Evolutionary conservation across 2,113 vertebrate genomes (phyloP).

Genomic region (Phalacrocorax pelagicus): DNA sequence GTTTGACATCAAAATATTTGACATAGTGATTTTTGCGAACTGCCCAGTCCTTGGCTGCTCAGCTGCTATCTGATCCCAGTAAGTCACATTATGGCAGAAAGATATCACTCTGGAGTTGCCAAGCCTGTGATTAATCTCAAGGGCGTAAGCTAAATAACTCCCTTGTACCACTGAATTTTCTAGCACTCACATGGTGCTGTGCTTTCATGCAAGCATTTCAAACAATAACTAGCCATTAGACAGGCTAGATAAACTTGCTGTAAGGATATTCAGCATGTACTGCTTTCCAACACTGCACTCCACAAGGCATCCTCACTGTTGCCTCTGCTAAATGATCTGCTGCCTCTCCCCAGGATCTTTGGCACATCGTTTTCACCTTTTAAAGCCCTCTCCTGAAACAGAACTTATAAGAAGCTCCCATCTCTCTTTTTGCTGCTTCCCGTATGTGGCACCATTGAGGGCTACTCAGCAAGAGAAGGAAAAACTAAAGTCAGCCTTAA

Average conservation of each 20-base stretch:
- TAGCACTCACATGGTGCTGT: background rate
- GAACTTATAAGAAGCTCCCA: background rate
- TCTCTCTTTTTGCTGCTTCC: background rate
- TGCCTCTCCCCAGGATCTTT: background rate
- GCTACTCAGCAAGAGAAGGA: background rate
- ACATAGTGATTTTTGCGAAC: background rate
- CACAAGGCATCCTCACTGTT: background rate
- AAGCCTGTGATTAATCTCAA: slow-evolving; percentile 35
- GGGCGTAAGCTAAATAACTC: slow-evolving; percentile 21
- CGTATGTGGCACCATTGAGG: background rate
- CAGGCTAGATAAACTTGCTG: background rate
- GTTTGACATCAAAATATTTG: background rate
- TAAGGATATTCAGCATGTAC: background rate
- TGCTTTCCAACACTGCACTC: background rate
- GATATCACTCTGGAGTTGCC: background rate
- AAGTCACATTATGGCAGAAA: background rate
- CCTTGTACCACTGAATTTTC: background rate
- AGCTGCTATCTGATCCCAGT: background rate
- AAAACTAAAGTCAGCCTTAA: background rate
- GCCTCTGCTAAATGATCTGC: background rate
- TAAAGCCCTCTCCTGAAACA: background rate
- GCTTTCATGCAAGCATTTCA: slow-evolving; percentile 21
- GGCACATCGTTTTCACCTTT: background rate
- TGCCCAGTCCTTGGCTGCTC: background rate
- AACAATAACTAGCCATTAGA: slow-evolving; percentile 34